Base-by-base conservation (phyloP, 2,113 vertebrate genomes). In the Myodes glareolus region DNA sequence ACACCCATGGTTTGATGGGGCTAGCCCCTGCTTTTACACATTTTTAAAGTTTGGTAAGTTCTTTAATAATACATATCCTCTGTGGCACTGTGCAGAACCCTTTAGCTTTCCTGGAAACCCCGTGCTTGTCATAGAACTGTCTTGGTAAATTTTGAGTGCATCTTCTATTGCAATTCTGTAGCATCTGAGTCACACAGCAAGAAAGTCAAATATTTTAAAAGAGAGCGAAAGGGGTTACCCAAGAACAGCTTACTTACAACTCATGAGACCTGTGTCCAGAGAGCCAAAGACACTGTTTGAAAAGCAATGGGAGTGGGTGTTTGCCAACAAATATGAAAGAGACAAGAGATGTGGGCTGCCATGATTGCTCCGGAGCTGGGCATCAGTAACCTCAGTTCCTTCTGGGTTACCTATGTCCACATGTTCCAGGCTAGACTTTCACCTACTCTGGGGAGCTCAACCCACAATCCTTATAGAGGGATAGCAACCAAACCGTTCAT, bases 151-250 rank as follows among this genome's bases (percentile, higher is more conserved):
- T 91, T 1, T 45, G 16, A 77, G 52, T 16, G 52, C 7, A 92
- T 80, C 61, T 93, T 33, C 67, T 31, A 21, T 84, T 92, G 21
- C 21, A 78, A 72, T 82, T 80, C 39, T 81, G 36, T 92, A 76
- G n/a, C 33, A 39, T 16, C 80, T 21, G 3, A 39, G 55, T 70
- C 63, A 90, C 27, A 80, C 8, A 88, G 39, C 27, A 95, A 94
- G 61, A 95, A 88, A 88, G 81, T 73, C 36, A 92, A 81, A 76
- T 58, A 21, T 42, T 88, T 94, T 72, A 23, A 88, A 91, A 42
- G 14, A 13, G 27, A 42, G 55, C 52, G 23, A 19, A 80, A 42
- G 4, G 61, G 45, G 85, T 89, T 86, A 52, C 21, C 39, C 3
- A 36, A 58, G 31, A 88, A 13, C 2, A 36, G 81, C n/a, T 87